A percentile compares a stretch with the other conserved stretches of the same genome.
Conservation (phyloP, 2,888 invertebrate species). For the Bellardia pandia region DNA sequence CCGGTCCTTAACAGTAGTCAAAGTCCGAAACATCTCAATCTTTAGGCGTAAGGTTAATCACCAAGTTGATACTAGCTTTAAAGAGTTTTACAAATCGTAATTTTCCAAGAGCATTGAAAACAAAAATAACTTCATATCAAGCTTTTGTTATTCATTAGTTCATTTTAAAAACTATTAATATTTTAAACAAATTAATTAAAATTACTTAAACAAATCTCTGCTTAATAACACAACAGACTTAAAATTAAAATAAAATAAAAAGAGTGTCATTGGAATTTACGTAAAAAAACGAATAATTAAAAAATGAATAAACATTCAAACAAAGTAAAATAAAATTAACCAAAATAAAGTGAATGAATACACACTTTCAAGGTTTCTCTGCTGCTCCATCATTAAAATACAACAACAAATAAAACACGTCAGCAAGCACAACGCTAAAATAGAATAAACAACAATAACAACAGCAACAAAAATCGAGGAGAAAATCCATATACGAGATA, state of each 20-base stretch:
- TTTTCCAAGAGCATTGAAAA: no score
- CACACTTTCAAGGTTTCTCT: conserved; percentile 68
- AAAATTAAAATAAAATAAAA: neutral
- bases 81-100: no score
- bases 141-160: no score
- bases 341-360: conserved; percentile 17
- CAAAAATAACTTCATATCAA: no score
- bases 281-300: neutral
- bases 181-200: no score
- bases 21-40: no score
- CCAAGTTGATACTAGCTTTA: no score
- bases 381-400: conserved; percentile 48
- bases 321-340: neutral
- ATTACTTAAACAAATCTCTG: neutral
- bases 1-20: no score
- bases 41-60: no score
- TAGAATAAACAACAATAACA: conserved; percentile 49
- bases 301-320: conserved; percentile 6
- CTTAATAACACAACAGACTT: no score
- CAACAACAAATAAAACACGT: conserved; percentile 57
- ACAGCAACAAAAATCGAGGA: conserved; percentile 22
- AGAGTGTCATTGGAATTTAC: conserved; percentile 32
- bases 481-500: no score
- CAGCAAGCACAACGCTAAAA: conserved; percentile 56
- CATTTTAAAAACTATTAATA: no score